phyloP scores from a whole-genome alignment of 2,888 invertebrate species.

The Lasius fuliginosus region DNA sequence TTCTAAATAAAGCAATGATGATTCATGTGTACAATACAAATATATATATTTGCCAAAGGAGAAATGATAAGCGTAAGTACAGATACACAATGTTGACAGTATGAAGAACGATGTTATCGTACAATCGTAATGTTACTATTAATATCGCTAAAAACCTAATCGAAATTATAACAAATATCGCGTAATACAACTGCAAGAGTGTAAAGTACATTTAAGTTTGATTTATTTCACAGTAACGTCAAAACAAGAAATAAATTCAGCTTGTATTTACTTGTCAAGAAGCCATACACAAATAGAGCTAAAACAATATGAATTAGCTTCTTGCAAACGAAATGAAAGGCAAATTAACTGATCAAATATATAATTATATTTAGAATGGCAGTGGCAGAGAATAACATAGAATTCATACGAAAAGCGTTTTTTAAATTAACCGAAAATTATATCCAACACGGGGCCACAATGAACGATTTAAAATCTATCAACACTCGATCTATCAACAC shows the following conservation, averaged over 20 bases:
- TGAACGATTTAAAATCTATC: conserved; percentile 74
- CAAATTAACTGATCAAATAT: not conserved
- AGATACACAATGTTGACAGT: not conserved
- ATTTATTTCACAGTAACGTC: not conserved
- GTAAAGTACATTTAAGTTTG: not conserved
- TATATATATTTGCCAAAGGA: not conserved
- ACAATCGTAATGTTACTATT: not conserved
- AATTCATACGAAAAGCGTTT: conserved; percentile 77
- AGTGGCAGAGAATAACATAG: conserved; percentile 41
- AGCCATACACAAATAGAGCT: not conserved
- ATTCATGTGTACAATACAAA: conserved; percentile 18
- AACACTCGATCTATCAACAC: no score
- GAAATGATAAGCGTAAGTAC: conserved; percentile 21
- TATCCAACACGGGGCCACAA: conserved; percentile 75
- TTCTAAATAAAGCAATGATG: conserved; percentile 38
- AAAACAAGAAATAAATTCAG: conserved; percentile 4
- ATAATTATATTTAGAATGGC: conserved; percentile 47
- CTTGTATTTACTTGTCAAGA: not conserved
- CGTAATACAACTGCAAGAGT: not conserved
- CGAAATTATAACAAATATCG: not conserved
- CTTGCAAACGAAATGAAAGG: not conserved
- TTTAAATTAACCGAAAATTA: conserved; percentile 75
- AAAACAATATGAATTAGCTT: not conserved
- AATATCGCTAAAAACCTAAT: not conserved
- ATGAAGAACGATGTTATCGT: not conserved